Percentiles rank a stretch among this genome's conserved stretches.
Conservation (phyloP, 2,113 vertebrate species). For the Saguinus midas region DNA sequence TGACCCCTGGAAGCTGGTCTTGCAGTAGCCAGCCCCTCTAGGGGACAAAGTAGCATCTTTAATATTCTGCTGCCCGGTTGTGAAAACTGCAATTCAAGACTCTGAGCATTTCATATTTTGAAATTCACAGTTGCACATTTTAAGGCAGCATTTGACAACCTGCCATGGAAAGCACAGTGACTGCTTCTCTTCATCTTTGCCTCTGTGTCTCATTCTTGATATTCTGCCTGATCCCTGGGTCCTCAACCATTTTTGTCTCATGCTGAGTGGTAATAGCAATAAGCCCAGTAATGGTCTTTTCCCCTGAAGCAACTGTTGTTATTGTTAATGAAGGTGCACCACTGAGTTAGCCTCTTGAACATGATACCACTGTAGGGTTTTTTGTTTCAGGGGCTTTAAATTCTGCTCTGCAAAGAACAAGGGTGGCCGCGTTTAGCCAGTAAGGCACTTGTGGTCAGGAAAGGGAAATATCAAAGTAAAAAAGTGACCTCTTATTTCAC, state of each 20-base stretch:
- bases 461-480: background rate
- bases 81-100: background rate
- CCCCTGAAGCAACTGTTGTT: background rate
- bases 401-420: background rate
- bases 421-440: background rate
- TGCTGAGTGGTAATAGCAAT: background rate
- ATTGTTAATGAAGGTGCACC: background rate
- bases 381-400: constrained; percentile 5
- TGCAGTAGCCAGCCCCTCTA: fast-evolving
- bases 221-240: background rate
- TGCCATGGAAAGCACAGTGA: background rate
- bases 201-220: background rate
- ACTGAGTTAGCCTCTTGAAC: background rate
- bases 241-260: background rate
- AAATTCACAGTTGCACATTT: background rate
- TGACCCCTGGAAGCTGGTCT: background rate
- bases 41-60: background rate
- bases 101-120: background rate
- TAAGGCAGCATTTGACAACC: background rate
- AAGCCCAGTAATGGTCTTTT: background rate
- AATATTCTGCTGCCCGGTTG: background rate
- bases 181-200: background rate
- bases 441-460: background rate
- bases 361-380: background rate
- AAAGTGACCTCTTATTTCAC: background rate